phyloP scores from a whole-genome alignment of 53 echinoderm and acorn worm species.

The Crossaster papposus region DNA sequence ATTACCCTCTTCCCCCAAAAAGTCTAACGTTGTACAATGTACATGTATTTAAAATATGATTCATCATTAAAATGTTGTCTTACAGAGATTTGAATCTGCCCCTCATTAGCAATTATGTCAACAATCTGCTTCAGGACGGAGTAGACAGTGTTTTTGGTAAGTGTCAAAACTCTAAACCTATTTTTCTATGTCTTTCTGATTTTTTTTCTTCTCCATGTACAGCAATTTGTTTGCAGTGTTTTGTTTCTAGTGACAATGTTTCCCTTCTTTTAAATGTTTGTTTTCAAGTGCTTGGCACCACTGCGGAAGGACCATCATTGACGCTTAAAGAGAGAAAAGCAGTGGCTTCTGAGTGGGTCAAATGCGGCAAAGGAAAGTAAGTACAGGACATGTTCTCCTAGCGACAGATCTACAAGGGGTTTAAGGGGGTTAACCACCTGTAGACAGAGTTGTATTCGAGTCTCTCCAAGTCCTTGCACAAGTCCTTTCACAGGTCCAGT shows the following conservation, averaged over 20 bases:
- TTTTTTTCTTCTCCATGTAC: no score
- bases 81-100: slow-evolving; percentile 76
- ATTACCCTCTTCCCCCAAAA: no score
- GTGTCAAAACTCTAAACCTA: neutral
- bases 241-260: no score
- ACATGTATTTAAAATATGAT: no score
- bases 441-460: no score
- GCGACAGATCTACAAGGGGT: no score
- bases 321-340: slow-evolving; percentile 76
- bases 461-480: no score
- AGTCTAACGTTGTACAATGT: no score
- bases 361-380: slow-evolving; percentile 76
- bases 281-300: slow-evolving; percentile 83
- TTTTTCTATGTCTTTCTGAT: neutral
- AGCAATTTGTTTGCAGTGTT: neutral
- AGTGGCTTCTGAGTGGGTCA: slow-evolving; percentile 81
- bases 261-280: no score
- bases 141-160: slow-evolving; percentile 82
- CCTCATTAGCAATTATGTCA: slow-evolving; percentile 67
- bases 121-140: slow-evolving; percentile 66
- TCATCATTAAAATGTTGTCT: neutral
- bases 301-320: slow-evolving; percentile 82
- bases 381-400: neutral
- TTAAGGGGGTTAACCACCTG: no score
- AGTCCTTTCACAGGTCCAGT: no score